Conservation (phyloP, 2,888 invertebrate genomes). For the Taenaris catops region DNA sequence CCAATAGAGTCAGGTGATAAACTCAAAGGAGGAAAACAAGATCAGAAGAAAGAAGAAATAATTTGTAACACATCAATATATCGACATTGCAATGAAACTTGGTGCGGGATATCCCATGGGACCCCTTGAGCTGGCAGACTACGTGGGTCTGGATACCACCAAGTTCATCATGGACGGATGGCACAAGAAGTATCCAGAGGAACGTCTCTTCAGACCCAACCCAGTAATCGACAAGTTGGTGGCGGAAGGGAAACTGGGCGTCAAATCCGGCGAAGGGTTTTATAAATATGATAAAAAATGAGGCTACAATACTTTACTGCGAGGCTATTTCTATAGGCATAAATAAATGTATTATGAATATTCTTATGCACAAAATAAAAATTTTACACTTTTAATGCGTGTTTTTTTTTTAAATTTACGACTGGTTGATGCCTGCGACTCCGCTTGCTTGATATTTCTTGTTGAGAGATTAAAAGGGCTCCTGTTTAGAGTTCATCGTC, state of each 20-base stretch:
- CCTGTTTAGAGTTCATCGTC: background rate
- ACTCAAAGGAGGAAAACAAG: no score
- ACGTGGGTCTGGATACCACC: slow-evolving; percentile 90
- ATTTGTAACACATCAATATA: no score
- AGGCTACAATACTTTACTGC: slow-evolving; percentile 3
- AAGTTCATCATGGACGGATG: slow-evolving; percentile 88
- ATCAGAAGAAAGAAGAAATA: no score
- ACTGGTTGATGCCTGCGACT: no score
- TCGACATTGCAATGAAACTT: slow-evolving; percentile 94
- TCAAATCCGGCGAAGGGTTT: slow-evolving; percentile 91
- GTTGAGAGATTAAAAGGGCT: no score
- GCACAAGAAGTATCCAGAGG: slow-evolving; percentile 77
- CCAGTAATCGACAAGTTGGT: slow-evolving; percentile 83
- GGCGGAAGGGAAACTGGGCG: slow-evolving; percentile 88
- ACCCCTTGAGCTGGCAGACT: slow-evolving; percentile 91
- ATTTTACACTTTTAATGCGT: no score
- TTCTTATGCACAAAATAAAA: background rate
- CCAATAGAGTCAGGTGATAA: no score
- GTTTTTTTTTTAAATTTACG: no score
- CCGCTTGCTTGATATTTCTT: no score
- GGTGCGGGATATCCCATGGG: slow-evolving; percentile 96
- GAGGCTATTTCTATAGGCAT: no score
- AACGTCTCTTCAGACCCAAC: slow-evolving; percentile 63
- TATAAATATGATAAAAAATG: slow-evolving; percentile 83
- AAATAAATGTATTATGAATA: background rate